A percentile compares a stretch with the other conserved stretches of the same genome.
phyloP scores from a whole-genome alignment of 1,140 invertebrate genomes.

The Anastatus disparis region DNA sequence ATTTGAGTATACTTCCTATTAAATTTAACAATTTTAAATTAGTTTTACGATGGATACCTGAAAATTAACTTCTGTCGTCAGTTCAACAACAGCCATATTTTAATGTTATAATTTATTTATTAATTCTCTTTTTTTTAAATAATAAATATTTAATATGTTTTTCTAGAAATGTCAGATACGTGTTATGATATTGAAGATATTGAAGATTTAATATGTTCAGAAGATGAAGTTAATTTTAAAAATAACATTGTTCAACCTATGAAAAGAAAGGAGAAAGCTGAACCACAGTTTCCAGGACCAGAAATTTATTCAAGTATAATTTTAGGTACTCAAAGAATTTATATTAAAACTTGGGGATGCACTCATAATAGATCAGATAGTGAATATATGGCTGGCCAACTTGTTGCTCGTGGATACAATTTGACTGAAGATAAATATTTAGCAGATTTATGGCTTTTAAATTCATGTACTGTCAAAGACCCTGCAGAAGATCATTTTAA shows the following conservation, averaged over 20 bases:
- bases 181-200: constrained; percentile 80
- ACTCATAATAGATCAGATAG: constrained; percentile 96
- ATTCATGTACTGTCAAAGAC: constrained; percentile 98
- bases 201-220: constrained; percentile 81
- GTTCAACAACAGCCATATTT: too few species aligned
- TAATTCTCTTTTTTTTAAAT: too few species aligned
- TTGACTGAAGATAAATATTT: constrained; percentile 83
- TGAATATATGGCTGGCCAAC: constrained; percentile 97
- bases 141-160: too few species aligned
- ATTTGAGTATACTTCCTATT: too few species aligned
- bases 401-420: constrained; percentile 87
- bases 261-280: constrained; percentile 61
- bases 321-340: constrained; percentile 91
- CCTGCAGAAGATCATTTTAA: constrained; percentile 97
- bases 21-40: too few species aligned
- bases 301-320: constrained; percentile 51
- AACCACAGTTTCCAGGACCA: constrained; percentile 39
- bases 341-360: constrained; percentile 97
- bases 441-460: constrained; percentile 94
- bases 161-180: constrained; percentile 65
- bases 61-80: too few species aligned
- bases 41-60: too few species aligned
- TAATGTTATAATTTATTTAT: too few species aligned
- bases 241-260: constrained; percentile 71
- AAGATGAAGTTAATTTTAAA: constrained; percentile 78